Percentiles rank a stretch among this genome's conserved stretches.
These are phyloP conservation scores for Exephanes ischioxanthus DNA, from an alignment of 2,888 invertebrate genomes.

Conservation along the genomic window DNA sequence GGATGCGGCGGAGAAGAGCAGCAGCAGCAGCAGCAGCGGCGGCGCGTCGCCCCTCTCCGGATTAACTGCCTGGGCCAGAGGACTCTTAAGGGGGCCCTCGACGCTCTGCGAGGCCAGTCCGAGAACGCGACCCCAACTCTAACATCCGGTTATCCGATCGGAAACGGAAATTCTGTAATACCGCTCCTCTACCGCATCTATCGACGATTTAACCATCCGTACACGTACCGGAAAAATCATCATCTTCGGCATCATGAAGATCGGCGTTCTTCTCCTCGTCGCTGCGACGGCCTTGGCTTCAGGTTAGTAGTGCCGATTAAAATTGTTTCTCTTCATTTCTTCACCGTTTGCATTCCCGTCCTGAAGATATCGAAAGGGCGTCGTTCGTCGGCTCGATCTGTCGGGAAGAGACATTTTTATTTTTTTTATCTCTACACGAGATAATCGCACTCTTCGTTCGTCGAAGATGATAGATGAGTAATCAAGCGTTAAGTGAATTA, in stretches of 20 bases:
- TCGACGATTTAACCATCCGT: neutral
- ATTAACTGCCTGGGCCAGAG: conserved; percentile 75
- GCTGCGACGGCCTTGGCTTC: conserved; percentile 86
- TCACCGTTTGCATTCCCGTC: neutral
- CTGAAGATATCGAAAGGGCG: too few species aligned
- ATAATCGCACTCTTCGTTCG: neutral
- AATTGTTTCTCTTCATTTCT: neutral
- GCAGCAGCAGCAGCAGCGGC: conserved; percentile 30
- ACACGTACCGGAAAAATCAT: conserved; percentile 16
- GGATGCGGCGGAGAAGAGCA: conserved; percentile 53
- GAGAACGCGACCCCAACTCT: conserved; percentile 84
- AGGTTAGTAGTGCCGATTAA: conserved; percentile 85
- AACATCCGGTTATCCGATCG: conserved; percentile 82
- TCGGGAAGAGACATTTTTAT: too few species aligned
- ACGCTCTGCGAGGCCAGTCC: conserved; percentile 83
- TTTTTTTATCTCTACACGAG: too few species aligned
- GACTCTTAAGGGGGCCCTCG: conserved; percentile 84
- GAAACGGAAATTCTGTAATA: conserved; percentile 78
- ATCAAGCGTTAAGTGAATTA: too few species aligned
- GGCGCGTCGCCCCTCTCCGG: conserved; percentile 57
- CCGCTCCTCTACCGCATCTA: conserved; percentile 2
- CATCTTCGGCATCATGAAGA: conserved; percentile 83
- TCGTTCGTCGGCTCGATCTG: too few species aligned
- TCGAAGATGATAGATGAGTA: neutral
- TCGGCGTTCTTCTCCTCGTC: conserved; percentile 86